Evolutionary conservation across 2,797 vertebrate genomes (phyloP), one percentile per base, ranked within the genome.

Genomic region (Hephaestus fuliginosus): DNA sequence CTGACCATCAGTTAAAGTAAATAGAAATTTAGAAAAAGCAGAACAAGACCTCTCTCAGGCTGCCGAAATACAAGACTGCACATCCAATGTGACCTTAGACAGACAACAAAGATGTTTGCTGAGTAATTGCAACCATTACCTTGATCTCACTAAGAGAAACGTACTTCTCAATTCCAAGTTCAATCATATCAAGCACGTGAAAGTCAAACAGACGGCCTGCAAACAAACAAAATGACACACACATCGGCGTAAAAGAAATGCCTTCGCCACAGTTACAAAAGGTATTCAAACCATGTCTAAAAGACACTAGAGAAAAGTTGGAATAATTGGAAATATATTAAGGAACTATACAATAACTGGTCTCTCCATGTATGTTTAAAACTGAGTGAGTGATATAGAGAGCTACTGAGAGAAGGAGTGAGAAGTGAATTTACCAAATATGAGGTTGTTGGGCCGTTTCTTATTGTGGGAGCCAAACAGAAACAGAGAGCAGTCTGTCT

Each of bases 381-480:
- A n/a, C 22, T 17, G n/a, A 61, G 56, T 7, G 44, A 43, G 39
- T 39, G 36, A 39, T 39, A 39, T 44, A 18, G 2, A 8, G 43
- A 41, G 36, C 1, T 39, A 39, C 53, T 18, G 3, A 8, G 43
- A 41, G 28, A 7, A 7, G 13, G 17, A 7, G 13, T 17, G 22
- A 61, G 10, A 33, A 62, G 22, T 66, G 20, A 39, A 7, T 20
- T 92, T 95, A 99, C 98, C 98, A 92, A 99, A 96, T 78, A 98
- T 94, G 28, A 99, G 85, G 85, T 99, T 99, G 91, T 99, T 96
- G 58, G 98, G 98, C 7, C 98, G 91, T 90, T 99, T 99, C 96
- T 99, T 99, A 93, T 98, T 99, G 93, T 99, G 98, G 30, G 97
- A 99, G 11, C 98, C 98, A 70, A 99, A 99, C 76, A 99, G 91